These are phyloP conservation scores for Drosophila melanocephala DNA, from an alignment of 2,888 invertebrate species.

Conservation along the genomic window DNA sequence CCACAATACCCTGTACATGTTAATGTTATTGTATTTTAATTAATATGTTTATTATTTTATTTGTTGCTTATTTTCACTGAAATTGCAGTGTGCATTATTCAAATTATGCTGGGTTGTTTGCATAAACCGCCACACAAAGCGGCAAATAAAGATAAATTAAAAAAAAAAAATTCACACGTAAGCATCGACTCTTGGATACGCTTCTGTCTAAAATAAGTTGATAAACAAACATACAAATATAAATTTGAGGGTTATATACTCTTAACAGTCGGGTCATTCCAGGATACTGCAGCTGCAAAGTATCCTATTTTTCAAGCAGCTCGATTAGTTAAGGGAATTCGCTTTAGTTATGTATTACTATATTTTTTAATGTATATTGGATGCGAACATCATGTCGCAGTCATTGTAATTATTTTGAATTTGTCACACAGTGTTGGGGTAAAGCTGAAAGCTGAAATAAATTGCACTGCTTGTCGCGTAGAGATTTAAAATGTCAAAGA, in stretches of 20 bases:
- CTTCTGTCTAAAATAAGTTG: neutral
- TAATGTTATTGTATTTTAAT: constrained; percentile 65
- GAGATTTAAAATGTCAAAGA: constrained; percentile 17
- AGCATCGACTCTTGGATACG: neutral
- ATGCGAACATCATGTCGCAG: neutral
- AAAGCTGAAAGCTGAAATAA: constrained; percentile 3
- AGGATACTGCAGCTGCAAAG: neutral
- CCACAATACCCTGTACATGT: neutral
- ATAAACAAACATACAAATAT: neutral
- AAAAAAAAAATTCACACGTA: neutral
- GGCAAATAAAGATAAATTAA: neutral
- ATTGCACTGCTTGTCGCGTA: constrained; percentile 19
- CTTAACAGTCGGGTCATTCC: neutral
- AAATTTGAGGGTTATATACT: neutral
- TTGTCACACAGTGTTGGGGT: neutral
- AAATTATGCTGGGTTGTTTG: constrained; percentile 35
- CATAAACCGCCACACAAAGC: constrained; percentile 9
- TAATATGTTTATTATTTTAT: constrained; percentile 66
- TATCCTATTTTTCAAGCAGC: neutral
- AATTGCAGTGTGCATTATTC: constrained; percentile 42
- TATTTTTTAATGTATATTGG: neutral
- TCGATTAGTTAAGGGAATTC: neutral
- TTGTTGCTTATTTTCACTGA: constrained; percentile 45
- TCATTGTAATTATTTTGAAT: neutral
- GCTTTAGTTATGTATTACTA: no score